Percentiles rank a stretch among this genome's conserved stretches.
Evolutionary conservation across 53 echinoderm and acorn worm genomes (phyloP).

Genomic region (Echinometra lucunter): DNA sequence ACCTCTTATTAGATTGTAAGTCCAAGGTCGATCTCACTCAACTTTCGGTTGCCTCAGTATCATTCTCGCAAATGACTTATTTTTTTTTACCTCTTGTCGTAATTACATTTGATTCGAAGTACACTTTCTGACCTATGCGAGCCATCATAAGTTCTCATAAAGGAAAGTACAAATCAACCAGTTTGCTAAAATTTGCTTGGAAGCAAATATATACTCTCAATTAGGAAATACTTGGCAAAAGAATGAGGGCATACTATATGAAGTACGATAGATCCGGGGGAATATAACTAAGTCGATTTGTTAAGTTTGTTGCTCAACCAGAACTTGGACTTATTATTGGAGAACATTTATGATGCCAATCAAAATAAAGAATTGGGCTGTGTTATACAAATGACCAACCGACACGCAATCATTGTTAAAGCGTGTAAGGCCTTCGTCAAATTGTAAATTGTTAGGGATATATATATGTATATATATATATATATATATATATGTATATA

Average conservation of each 20-base stretch:
- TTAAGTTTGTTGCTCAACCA: constrained; percentile 13
- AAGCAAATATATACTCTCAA: constrained; percentile 48
- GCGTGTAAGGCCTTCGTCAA: too few species aligned
- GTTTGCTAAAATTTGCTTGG: not conserved
- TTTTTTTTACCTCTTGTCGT: constrained; percentile 18
- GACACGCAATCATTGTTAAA: not conserved
- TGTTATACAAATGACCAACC: not conserved
- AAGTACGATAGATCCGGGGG: not conserved
- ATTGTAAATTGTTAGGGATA: too few species aligned
- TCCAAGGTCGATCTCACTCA: constrained; percentile 56
- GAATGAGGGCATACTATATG: constrained; percentile 13
- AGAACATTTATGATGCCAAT: constrained; percentile 20
- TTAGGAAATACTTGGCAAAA: not conserved
- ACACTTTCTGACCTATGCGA: constrained; percentile 8
- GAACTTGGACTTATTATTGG: not conserved
- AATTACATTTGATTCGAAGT: constrained; percentile 51
- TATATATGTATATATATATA: too few species aligned
- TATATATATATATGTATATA: too few species aligned
- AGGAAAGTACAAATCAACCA: constrained; percentile 40
- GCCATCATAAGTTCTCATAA: not conserved
- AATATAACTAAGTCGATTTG: constrained; percentile 17
- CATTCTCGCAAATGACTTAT: constrained; percentile 58
- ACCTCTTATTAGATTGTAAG: constrained; percentile 46
- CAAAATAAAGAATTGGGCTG: not conserved
- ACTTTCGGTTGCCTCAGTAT: constrained; percentile 32